phyloP scores from a whole-genome alignment of 1,140 invertebrate species.

The Drosophila quadrilineata region DNA sequence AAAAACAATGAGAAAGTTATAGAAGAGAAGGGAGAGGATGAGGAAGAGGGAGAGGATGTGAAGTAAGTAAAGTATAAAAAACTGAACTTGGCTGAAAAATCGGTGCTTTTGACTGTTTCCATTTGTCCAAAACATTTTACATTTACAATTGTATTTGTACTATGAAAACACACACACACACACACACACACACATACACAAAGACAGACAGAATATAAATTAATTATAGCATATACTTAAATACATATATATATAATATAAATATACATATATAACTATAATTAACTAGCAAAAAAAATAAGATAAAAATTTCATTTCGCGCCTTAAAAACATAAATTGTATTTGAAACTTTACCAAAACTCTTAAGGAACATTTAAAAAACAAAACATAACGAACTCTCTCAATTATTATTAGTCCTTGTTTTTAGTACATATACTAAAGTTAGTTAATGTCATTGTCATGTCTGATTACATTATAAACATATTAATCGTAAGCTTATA shows the following conservation, averaged over 20 bases:
- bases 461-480: slow-evolving; percentile 25
- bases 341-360: slow-evolving; percentile 65
- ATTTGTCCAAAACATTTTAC: slow-evolving; percentile 81
- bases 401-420: slow-evolving; percentile 61
- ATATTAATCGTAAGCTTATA: slow-evolving; percentile 63
- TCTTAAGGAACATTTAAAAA: too few species aligned
- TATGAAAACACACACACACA: slow-evolving; percentile 62
- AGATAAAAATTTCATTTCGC: slow-evolving; percentile 40
- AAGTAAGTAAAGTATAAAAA: slow-evolving; percentile 34
- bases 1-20: too few species aligned
- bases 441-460: slow-evolving; percentile 22
- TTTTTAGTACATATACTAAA: slow-evolving; percentile 11
- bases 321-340: slow-evolving; percentile 58
- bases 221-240: slow-evolving; percentile 13
- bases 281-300: slow-evolving; percentile 18
- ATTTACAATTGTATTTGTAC: slow-evolving; percentile 76
- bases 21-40: too few species aligned
- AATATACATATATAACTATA: slow-evolving; percentile 26
- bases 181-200: slow-evolving; percentile 23
- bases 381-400: slow-evolving; percentile 33
- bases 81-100: slow-evolving; percentile 80
- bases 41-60: too few species aligned
- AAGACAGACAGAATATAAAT: slow-evolving; percentile 24
- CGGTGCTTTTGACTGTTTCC: slow-evolving; percentile 82
- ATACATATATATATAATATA: slow-evolving; percentile 22